Percentiles rank a stretch among this genome's conserved stretches.
phyloP scores from a whole-genome alignment of 2,888 invertebrate genomes.

The Dinocampus coccinellae region DNA sequence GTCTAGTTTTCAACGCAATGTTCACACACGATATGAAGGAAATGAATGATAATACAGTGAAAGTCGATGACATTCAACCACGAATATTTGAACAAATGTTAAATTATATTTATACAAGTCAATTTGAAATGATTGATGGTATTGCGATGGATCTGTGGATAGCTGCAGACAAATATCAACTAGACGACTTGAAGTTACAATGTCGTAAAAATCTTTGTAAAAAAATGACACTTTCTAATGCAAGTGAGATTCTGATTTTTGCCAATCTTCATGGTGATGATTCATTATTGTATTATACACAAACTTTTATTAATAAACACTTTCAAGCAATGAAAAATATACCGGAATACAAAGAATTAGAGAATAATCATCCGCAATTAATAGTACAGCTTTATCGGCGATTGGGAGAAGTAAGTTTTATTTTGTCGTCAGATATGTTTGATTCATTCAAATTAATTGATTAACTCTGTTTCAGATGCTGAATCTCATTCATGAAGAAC shows the following conservation, averaged over 20 bases:
- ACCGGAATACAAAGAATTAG: neutral
- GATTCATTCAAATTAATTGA: too few relatives aligned
- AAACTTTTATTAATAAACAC: neutral
- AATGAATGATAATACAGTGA: neutral
- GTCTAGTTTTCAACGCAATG: constrained; percentile 13
- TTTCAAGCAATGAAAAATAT: neutral
- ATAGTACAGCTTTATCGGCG: neutral
- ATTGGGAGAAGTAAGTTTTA: too few relatives aligned
- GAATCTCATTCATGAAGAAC: too few relatives aligned
- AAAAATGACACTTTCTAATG: constrained; percentile 3
- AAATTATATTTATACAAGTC: constrained; percentile 19
- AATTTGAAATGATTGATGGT: neutral
- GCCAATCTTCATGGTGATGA: neutral
- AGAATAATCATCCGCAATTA: neutral
- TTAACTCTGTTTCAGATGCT: too few relatives aligned
- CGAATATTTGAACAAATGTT: constrained; percentile 8
- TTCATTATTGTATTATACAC: neutral
- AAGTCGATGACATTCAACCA: neutral
- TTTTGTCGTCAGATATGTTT: too few relatives aligned
- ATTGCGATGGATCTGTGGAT: neutral
- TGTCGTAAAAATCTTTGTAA: neutral
- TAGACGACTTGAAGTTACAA: constrained; percentile 3
- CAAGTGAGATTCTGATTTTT: neutral
- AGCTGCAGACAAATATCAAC: constrained; percentile 16
- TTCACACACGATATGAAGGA: neutral